phyloP scores from a whole-genome alignment of 2,797 vertebrate genomes.

The Notolepis coatsorum region DNA sequence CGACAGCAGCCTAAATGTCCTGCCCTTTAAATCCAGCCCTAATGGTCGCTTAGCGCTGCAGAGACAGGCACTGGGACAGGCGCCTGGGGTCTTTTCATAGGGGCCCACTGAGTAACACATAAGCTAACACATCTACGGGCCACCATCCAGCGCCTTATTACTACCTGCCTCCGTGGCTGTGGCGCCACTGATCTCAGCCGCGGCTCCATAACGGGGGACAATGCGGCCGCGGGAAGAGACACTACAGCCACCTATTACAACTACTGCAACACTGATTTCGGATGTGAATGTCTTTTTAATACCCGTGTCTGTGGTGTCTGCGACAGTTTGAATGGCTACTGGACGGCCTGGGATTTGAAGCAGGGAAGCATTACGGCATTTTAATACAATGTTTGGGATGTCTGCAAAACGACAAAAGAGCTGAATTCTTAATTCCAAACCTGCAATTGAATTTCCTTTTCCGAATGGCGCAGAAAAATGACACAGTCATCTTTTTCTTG shows the following conservation, averaged over 20 bases:
- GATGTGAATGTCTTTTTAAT: constrained; percentile 69
- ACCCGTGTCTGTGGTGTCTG: constrained; percentile 61
- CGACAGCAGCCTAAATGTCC: constrained; percentile 81
- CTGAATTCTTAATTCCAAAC: constrained; percentile 39
- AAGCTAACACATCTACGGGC: constrained; percentile 78
- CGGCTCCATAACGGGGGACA: constrained; percentile 60
- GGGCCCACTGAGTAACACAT: constrained; percentile 79
- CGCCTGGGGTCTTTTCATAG: constrained; percentile 79
- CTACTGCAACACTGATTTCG: constrained; percentile 55
- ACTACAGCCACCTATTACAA: constrained; percentile 53
- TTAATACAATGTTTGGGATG: constrained; percentile 51
- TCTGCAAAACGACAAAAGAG: constrained; percentile 20
- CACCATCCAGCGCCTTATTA: constrained; percentile 73
- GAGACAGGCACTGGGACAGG: constrained; percentile 76
- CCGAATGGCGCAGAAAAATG: constrained; percentile 17
- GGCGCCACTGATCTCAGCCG: constrained; percentile 75
- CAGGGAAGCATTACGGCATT: constrained; percentile 39
- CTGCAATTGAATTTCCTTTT: constrained; percentile 40
- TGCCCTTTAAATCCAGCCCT: constrained; percentile 78
- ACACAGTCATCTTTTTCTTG: constrained; percentile 9
- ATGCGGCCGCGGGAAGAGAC: constrained; percentile 56
- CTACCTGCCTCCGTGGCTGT: constrained; percentile 74
- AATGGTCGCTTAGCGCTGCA: constrained; percentile 76
- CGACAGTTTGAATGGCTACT: constrained; percentile 45
- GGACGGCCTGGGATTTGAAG: constrained; percentile 31